Evolutionary conservation across 2,797 vertebrate species (phyloP).

Genomic region (Pogonophryne albipinna): DNA sequence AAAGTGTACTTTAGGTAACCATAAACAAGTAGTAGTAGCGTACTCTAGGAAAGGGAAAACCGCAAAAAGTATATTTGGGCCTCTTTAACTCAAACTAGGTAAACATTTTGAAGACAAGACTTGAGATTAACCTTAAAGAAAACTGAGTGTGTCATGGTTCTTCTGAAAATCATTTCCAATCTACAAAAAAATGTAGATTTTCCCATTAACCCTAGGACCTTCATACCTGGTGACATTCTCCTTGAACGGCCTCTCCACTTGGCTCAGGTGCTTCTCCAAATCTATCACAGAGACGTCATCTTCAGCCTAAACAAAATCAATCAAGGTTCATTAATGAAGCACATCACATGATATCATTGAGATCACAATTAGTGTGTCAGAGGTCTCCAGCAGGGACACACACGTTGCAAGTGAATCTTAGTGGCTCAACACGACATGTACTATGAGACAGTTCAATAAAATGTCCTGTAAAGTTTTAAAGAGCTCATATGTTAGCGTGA

Average conservation of each 20-base stretch:
- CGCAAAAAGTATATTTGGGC: no score
- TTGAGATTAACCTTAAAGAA: not conserved
- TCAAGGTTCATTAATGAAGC: slow-evolving; percentile 3
- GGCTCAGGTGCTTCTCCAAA: slow-evolving; percentile 89
- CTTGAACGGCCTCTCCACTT: slow-evolving; percentile 93
- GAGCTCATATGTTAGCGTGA: slow-evolving; percentile 17
- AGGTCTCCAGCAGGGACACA: slow-evolving; percentile 5
- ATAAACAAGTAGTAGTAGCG: no score
- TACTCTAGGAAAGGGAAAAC: no score
- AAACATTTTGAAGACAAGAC: not conserved
- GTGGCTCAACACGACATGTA: not conserved
- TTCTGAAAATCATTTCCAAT: not conserved
- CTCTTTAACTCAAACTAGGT: not conserved
- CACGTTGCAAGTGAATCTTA: not conserved
- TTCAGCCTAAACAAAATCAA: slow-evolving; percentile 83
- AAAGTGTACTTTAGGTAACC: no score
- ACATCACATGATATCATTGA: not conserved
- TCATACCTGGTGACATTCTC: slow-evolving; percentile 92
- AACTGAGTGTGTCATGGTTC: not conserved
- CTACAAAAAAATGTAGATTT: not conserved
- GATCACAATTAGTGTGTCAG: no score
- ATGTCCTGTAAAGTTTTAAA: not conserved
- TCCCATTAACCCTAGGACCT: not conserved
- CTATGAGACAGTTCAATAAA: slow-evolving; percentile 20
- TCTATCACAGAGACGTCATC: slow-evolving; percentile 90